A percentile compares a stretch with the other conserved stretches of the same genome.
Conservation (phyloP, 2,888 invertebrate species). For the Calameuta idolon region DNA sequence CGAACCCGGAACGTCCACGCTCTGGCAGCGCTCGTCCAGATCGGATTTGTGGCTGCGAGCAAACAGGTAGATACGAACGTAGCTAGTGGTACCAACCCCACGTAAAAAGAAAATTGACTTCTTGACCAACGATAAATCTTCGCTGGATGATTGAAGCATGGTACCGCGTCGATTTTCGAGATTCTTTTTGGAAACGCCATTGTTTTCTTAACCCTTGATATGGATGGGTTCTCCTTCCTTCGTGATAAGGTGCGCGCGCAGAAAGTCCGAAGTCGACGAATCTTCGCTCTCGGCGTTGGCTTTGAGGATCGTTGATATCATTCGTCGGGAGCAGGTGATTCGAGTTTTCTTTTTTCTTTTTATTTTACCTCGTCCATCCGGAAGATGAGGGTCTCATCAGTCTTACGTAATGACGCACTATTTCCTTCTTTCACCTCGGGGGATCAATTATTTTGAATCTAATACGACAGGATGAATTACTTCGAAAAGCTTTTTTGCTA, state of each 20-base stretch:
- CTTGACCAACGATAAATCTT: neutral
- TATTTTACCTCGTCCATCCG: conserved; percentile 38
- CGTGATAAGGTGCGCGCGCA: neutral
- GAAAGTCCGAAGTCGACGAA: neutral
- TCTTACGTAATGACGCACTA: conserved; percentile 53
- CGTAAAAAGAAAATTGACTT: neutral
- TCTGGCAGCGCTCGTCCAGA: neutral
- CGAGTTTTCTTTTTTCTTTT: conserved; percentile 43
- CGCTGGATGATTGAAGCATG: neutral
- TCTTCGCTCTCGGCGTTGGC: neutral
- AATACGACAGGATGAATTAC: conserved; percentile 55
- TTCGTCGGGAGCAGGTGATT: conserved; percentile 46
- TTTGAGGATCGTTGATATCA: conserved; percentile 33
- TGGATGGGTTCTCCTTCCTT: neutral
- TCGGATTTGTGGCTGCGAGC: neutral
- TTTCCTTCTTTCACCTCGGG: conserved; percentile 41
- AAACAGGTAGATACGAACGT: neutral
- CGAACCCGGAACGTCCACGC: neutral
- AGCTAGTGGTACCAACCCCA: neutral
- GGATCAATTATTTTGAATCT: conserved; percentile 61
- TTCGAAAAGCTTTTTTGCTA: conserved; percentile 17
- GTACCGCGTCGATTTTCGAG: neutral
- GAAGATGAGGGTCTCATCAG: conserved; percentile 39
- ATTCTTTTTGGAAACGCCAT: neutral
- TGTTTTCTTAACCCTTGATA: neutral